Evolutionary conservation across 2,113 vertebrate genomes (phyloP), one percentile per base, ranked within the genome.

Genomic region (Chascanopsetta lugubris): DNA sequence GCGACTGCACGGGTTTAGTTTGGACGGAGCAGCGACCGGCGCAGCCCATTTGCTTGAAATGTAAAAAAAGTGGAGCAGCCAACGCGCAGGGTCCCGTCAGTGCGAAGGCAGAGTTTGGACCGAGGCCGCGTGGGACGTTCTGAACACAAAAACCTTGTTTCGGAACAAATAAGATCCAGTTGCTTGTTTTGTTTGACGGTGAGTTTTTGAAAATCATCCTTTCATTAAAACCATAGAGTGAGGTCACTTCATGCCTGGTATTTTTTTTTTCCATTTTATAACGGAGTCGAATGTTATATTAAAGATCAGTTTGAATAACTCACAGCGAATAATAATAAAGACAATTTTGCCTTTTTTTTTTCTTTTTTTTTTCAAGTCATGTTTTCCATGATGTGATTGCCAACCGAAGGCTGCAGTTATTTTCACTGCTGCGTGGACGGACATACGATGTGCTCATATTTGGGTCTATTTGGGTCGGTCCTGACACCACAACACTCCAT

Each of bases 401-500:
- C 32, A 20, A 49, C 7, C 30, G 38, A 42, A 25, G 17, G 58
- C 29, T 47, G 17, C 10, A 9, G 24, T 57, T 61, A 34, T 42
- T 49, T 79, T 62, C 13, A 36, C 53, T 22, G 26, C 12, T 65
- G 60, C 61, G 58, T 43, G 57, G 62, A 45, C 32, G 51, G 66
- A 59, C 72, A 45, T 69, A 36, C 26, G 32, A 51, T 50, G 26
- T 82, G 62, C 40, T 53, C 57, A 40, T 66, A 46, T 76, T 78
- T 61, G 24, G 1, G 54, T 75, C 38, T 42, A 42, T 42, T 38
- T 38, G 34, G 34, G 34, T 38, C 57, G 27, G 57, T 65, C 77
- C 73, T 54, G 54, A 85, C 74, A 85, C 72, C 75, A 82, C 77
- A 71, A 61, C 69, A 74, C 76, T 69, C 74, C 72, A 77, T 34